Base-by-base conservation (phyloP, 1,140 invertebrate species). In the Drosophila kepulauana region DNA sequence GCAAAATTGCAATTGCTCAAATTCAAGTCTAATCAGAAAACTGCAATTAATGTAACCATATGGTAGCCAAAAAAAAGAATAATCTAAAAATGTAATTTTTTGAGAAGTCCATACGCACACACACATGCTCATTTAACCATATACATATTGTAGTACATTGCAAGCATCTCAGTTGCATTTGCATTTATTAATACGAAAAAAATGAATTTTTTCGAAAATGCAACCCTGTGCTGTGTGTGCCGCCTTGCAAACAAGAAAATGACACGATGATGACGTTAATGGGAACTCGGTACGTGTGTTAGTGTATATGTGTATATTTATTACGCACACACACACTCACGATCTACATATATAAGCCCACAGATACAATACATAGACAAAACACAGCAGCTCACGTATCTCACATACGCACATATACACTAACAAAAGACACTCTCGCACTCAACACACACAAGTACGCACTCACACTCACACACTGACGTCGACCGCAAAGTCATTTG, bases 231-330 rank as follows among this genome's bases (percentile, higher is more conserved):
- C 30, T 38, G 35, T 38, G 8, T 38, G 35, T 78, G 81, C 72
- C 75, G 58, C 51, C 68, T 70, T 63, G 81, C 82, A 87, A 82
- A 81, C 86, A 82, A 91, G 85, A 91, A 91, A 75, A 75, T 91
- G 89, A 91, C 89, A 91, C 84, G 84, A 88, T 91, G 89, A 91
- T 91, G 89, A 91, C 89, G 89, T 91, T 91, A 91, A 91, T 91
- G 81, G 85, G 81, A 86, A 81, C 85, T 89, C 56, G 66, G 68
- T 70, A 58, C 75, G 65, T 82, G 81, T 81, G 78, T 38, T 7
- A 7, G 33, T 33, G 20, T 7, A 7, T 7, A 7, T 33, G 30
- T 87, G 75, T 86, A 68, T 75, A 68, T 78, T 72, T 69, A 82
- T 74, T 81, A 76, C 79, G 66, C 62, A 85, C 62, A 70, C 75